Percentiles rank a stretch among this genome's conserved stretches.
phyloP scores from a whole-genome alignment of 2,888 invertebrate species.

The Sphecodes monilicornis region DNA sequence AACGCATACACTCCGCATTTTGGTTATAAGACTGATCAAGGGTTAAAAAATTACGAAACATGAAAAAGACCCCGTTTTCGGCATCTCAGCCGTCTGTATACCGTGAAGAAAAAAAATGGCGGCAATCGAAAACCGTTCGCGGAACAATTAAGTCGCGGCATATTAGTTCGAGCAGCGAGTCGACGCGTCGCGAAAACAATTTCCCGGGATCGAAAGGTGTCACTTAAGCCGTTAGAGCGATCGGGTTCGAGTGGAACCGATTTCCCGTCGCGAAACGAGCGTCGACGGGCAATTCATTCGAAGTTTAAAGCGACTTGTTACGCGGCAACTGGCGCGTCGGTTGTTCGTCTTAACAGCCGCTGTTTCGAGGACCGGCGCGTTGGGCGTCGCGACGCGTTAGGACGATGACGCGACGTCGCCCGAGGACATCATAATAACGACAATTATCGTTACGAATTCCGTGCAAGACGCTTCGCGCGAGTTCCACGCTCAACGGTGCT shows the following conservation, averaged over 20 bases:
- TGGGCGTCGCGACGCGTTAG: neutral
- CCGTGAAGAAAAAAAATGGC: neutral
- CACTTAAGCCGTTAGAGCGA: neutral
- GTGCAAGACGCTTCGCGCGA: slow-evolving; percentile 9
- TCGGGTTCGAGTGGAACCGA: slow-evolving; percentile 31
- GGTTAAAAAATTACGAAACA: neutral
- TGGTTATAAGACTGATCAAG: too few species aligned
- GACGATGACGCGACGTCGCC: neutral
- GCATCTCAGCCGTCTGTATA: neutral
- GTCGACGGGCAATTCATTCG: slow-evolving; percentile 40
- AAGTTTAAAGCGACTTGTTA: slow-evolving; percentile 61
- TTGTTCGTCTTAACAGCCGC: slow-evolving; percentile 59
- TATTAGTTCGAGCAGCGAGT: neutral
- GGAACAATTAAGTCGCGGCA: neutral
- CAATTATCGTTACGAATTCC: slow-evolving; percentile 65
- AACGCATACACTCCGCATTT: too few species aligned
- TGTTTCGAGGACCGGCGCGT: slow-evolving; percentile 54
- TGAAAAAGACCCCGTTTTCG: neutral
- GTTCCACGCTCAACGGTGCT: neutral
- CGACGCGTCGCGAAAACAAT: neutral
- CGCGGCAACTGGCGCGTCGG: slow-evolving; percentile 29
- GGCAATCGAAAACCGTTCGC: neutral
- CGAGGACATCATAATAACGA: slow-evolving; percentile 60
- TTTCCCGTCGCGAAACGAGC: slow-evolving; percentile 30
- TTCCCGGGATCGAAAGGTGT: neutral